These are phyloP conservation scores for Hypena proboscidalis DNA, from an alignment of 2,888 invertebrate species.

Conservation along the genomic window DNA sequence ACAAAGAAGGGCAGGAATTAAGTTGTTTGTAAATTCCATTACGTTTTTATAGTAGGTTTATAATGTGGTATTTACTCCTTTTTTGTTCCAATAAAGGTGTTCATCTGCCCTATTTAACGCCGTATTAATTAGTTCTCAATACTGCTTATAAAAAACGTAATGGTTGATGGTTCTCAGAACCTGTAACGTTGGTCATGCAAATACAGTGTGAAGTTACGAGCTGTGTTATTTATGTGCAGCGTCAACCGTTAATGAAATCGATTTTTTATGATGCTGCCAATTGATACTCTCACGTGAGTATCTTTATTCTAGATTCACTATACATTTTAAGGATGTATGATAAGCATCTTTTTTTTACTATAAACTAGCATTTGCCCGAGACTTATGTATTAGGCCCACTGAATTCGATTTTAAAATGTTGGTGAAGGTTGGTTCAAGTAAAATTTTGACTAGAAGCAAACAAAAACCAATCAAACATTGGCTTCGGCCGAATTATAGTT, in stretches of 20 bases:
- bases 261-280: neutral
- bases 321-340: too few species aligned
- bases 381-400: too few species aligned
- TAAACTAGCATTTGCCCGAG: too few species aligned
- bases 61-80: constrained; percentile 1
- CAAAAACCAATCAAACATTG: too few species aligned
- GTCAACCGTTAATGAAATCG: neutral
- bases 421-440: too few species aligned
- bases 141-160: neutral
- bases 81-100: neutral
- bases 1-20: neutral
- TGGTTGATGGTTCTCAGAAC: neutral
- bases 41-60: constrained; percentile 5
- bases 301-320: too few species aligned
- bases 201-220: constrained; percentile 1
- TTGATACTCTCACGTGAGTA: too few species aligned
- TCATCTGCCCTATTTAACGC: constrained; percentile 2
- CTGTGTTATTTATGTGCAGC: neutral
- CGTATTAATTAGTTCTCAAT: constrained; percentile 3
- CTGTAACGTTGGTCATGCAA: neutral
- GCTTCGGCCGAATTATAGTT: too few species aligned
- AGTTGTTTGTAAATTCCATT: neutral
- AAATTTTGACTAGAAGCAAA: too few species aligned
- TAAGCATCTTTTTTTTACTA: too few species aligned
- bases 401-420: too few species aligned